Evolutionary conservation across 2,797 vertebrate species (phyloP).

Genomic region (Novumbra hubbsi): DNA sequence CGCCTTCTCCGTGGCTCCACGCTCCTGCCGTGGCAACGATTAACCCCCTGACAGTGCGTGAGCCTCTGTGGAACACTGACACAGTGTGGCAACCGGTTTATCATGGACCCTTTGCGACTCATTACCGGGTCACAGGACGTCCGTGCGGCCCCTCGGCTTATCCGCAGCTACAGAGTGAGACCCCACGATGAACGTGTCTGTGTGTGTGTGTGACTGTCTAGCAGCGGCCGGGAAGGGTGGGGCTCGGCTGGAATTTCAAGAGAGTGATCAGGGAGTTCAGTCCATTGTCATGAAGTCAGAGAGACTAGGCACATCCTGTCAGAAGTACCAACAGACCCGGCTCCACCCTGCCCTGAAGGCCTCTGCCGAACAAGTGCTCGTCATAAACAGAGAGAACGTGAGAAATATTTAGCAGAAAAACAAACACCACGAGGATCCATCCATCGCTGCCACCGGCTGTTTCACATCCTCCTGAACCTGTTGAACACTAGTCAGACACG

Average conservation of each 20-base stretch:
- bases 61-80: conserved; percentile 2
- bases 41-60: neutral
- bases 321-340: neutral
- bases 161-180: conserved; percentile 10
- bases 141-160: neutral
- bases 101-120: conserved; percentile 28
- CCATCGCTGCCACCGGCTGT: neutral
- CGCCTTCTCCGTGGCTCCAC: neutral
- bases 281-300: neutral
- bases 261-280: neutral
- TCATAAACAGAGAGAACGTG: neutral
- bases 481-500: neutral
- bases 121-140: conserved; percentile 45
- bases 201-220: neutral
- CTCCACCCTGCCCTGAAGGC: neutral
- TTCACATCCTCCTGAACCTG: neutral
- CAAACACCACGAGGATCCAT: neutral
- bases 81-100: conserved; percentile 8
- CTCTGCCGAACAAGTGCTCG: neutral
- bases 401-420: neutral
- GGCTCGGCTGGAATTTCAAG: neutral
- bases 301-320: neutral
- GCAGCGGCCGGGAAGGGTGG: neutral
- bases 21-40: neutral
- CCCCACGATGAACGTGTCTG: neutral